Percentiles rank a stretch among this genome's conserved stretches.
These are phyloP conservation scores for Nebria salina DNA, from an alignment of 2,888 invertebrate species.

Conservation along the genomic window DNA sequence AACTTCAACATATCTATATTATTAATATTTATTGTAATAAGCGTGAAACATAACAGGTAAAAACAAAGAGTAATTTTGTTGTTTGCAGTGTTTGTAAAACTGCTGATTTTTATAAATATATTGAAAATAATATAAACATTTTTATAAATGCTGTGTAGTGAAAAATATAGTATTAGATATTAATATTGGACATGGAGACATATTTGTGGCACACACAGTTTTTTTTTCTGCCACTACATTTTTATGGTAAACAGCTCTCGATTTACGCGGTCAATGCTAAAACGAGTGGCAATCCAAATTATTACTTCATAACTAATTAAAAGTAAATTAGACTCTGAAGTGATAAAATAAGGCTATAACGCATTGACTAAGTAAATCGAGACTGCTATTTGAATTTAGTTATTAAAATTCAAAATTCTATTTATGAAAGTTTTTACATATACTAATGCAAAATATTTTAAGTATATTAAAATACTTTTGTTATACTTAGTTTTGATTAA, in stretches of 20 bases:
- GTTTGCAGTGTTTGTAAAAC: slow-evolving; percentile 26
- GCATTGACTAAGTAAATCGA: too few species aligned
- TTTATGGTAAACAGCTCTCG: neutral
- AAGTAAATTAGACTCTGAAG: too few species aligned
- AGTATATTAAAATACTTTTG: too few species aligned
- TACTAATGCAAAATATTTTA: too few species aligned
- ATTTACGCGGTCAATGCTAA: too few species aligned
- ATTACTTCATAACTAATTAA: too few species aligned
- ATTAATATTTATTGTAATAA: slow-evolving; percentile 11
- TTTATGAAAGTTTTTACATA: too few species aligned
- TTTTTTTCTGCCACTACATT: neutral
- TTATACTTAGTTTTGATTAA: too few species aligned
- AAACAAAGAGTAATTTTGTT: slow-evolving; percentile 26
- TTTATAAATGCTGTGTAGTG: slow-evolving; percentile 38
- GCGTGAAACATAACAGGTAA: neutral
- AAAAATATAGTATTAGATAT: slow-evolving; percentile 38
- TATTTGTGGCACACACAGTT: neutral
- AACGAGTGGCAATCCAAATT: too few species aligned
- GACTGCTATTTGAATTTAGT: too few species aligned
- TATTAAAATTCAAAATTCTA: too few species aligned
- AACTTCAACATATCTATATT: slow-evolving; percentile 8
- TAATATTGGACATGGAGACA: neutral
- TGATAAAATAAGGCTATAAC: too few species aligned
- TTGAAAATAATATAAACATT: slow-evolving; percentile 14
- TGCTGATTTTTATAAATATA: slow-evolving; percentile 32